Base-by-base conservation (phyloP, 2,888 invertebrate genomes). In the Thecocarcelia acutangulata region DNA sequence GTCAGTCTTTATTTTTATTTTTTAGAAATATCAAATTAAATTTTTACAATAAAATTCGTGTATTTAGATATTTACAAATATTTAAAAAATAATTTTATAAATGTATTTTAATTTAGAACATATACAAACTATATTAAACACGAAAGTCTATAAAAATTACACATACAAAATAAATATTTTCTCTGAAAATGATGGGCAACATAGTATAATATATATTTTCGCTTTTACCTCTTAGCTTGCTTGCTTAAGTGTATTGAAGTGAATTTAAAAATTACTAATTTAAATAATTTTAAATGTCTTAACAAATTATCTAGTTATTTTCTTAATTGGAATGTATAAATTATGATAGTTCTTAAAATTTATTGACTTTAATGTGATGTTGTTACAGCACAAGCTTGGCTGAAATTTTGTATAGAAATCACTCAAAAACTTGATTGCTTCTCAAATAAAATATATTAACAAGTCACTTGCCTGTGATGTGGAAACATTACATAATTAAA, bases 21-120 rank as follows among this genome's bases (percentile, higher is more conserved):
- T n/a, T 50, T 58, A 50, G 50, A 40, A 74, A 28, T 66, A 75
- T 28, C 40, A 21, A 78, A 50, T 63, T 64, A 42, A 56, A 52
- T 70, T 61, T 44, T 13, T 33, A 33, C 33, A 33, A 33, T 6
- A 33, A 33, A 6, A 33, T 33, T 48, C 50, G 61, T 69, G 17
- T 76, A 15, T 42, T 44, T 50, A 17, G 15, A 59, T 75, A 48
- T 52, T 13, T 52, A 61, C 52, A 42, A 50, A 64, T 37, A 63
- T 19, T 17, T 12, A 61, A 33, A 5, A 33, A 19, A 17, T 17
- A 44, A 12, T 42, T 24, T 17, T 46, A 13, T 50, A 13, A 17
- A 21, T 52, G 21, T 21, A 44, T 44, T 15, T 33, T 33, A 33
- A 33, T 33, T 33, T 33, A 33, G 1, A 5, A 8, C 8, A 33